Evolutionary conservation across 2,888 invertebrate genomes (phyloP).

Genomic region (Torymus tubicola): DNA sequence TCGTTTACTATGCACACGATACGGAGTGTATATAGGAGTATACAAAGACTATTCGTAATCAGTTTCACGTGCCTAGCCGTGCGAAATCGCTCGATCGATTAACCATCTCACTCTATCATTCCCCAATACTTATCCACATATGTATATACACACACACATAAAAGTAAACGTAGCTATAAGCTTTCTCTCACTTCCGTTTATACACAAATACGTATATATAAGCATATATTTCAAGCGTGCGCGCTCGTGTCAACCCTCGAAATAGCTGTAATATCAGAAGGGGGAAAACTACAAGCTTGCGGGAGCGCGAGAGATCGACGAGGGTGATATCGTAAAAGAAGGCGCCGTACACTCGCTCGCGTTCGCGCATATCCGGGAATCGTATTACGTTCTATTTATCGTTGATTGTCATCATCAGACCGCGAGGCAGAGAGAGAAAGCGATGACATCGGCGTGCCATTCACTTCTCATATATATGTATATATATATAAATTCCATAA

Average conservation of each 20-base stretch:
- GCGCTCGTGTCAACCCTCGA: conserved; percentile 4
- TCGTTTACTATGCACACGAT: too few relatives aligned
- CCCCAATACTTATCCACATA: too few relatives aligned
- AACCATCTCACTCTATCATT: too few relatives aligned
- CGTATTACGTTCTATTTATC: conserved; percentile 45
- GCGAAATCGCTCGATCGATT: too few relatives aligned
- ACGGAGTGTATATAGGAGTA: too few relatives aligned
- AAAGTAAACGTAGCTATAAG: too few relatives aligned
- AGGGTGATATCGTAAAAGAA: conserved; percentile 38
- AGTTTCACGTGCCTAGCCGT: too few relatives aligned
- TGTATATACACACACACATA: not conserved
- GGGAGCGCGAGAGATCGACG: conserved; percentile 1
- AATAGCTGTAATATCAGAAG: conserved; percentile 29
- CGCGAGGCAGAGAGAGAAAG: not conserved
- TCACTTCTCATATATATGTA: not conserved
- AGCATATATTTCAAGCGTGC: conserved; percentile 3
- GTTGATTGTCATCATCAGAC: conserved; percentile 37
- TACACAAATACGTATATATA: not conserved
- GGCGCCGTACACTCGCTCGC: not conserved
- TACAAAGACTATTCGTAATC: too few relatives aligned
- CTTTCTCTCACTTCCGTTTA: conserved; percentile 1
- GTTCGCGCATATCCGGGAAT: conserved; percentile 27
- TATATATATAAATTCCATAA: not conserved
- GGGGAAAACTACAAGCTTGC: not conserved
- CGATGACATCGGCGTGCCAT: conserved; percentile 1